A percentile compares a stretch with the other conserved stretches of the same genome.
phyloP scores from a whole-genome alignment of 2,113 vertebrate genomes.

The Cheilinus undulatus region DNA sequence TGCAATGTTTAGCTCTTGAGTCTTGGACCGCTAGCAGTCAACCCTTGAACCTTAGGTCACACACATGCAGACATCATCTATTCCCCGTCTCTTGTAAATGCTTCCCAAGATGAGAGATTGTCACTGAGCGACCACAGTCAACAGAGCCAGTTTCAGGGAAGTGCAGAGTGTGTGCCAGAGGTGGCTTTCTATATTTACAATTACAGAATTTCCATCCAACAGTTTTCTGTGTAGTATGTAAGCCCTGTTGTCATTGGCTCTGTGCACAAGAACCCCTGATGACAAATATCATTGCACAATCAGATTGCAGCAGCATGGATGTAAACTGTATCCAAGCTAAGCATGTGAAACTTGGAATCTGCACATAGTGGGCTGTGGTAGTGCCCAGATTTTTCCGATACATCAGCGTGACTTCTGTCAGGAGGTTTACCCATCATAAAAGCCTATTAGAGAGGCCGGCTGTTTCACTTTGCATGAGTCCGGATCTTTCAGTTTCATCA shows the following conservation, averaged over 20 bases:
- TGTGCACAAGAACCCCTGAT: conserved; percentile 30
- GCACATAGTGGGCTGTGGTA: conserved; percentile 33
- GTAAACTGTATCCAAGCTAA: conserved; percentile 54
- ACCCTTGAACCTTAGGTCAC: conserved; percentile 51
- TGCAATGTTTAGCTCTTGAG: conserved; percentile 45
- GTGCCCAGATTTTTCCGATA: conserved; percentile 64
- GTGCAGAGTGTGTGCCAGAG: conserved; percentile 29
- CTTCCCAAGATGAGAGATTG: conserved; percentile 65
- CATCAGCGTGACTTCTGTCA: conserved; percentile 67
- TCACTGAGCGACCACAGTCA: conserved; percentile 65
- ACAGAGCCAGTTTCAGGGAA: conserved; percentile 44
- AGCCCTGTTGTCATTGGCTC: conserved; percentile 75
- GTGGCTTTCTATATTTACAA: conserved; percentile 18
- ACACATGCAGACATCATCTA: conserved; percentile 42
- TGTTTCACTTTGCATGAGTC: conserved; percentile 55
- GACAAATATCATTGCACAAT: conserved; percentile 69
- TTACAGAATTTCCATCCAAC: conserved; percentile 48
- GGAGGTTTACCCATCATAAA: conserved; percentile 64
- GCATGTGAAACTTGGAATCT: conserved; percentile 57
- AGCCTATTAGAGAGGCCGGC: conserved; percentile 66
- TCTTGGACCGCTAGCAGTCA: conserved; percentile 40
- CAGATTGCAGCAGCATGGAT: conserved; percentile 61
- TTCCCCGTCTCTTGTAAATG: conserved; percentile 40
- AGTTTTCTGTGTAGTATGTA: conserved; percentile 47
- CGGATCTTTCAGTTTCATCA: conserved; percentile 68